Evolutionary conservation across 2,113 vertebrate genomes (phyloP), one percentile per base, ranked within the genome.

Genomic region (Anarhynchus alexandrinus): DNA sequence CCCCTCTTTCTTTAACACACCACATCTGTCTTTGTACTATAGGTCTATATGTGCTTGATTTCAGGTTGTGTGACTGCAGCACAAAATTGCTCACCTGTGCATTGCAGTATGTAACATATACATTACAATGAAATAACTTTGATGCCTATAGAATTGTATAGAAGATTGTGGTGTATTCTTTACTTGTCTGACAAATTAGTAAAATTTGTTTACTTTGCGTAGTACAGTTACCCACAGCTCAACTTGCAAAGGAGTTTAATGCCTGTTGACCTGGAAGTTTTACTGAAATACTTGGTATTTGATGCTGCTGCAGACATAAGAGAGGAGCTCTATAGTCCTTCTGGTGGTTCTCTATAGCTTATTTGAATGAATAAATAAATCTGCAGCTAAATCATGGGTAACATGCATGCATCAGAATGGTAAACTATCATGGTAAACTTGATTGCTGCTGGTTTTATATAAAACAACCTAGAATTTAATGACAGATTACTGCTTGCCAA

Each of bases 21-120:
- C 27, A 2, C 8, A 0, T 7, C 5, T n/a, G 1, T 27, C 55
- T 27, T 27, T 32, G 9, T 62, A 4, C 26, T 62, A 0, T 2
- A 30, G 32, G 36, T 12, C 34, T 32, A 0, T 5, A 1, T 7
- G 58, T 80, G 43, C 52, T 32, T 17, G 59, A 27, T 38, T 42
- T n/a, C 61, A 49, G 32, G 12, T 29, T 67, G 70, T 71, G 7
- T 21, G 20, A 5, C 19, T 59, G 85, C 65, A 82, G 78, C 73
- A 71, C 34, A 15, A 25, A 57, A 15, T 5, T 26, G 42, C 58
- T 85, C 40, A 36, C 22, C 34, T 52, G 62, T 30, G 54, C 66
- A 12, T 29, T 79, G 47, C 55, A 22, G 26, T 5, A 6, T n/a
- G 20, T 38, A 29, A 40, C 30, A 34, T 38, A 0, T 10, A 23